These are phyloP conservation scores for Aromia moschata DNA, from an alignment of 2,888 invertebrate genomes.

Conservation along the genomic window DNA sequence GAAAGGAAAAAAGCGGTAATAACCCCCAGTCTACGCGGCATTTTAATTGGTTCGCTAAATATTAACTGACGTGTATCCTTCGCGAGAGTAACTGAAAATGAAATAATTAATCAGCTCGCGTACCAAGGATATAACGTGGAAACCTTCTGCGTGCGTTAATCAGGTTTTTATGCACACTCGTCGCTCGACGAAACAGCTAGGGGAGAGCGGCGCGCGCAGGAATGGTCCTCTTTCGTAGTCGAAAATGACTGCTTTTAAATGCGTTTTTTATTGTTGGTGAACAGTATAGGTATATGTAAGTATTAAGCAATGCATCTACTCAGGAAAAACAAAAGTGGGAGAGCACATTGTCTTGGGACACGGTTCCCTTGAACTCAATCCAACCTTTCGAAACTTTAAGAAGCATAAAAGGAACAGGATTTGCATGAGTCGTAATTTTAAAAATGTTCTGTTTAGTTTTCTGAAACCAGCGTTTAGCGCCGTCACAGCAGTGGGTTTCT, in stretches of 20 bases:
- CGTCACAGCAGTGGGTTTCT: background rate
- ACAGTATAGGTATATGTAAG: no score
- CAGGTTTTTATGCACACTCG: constrained; percentile 17
- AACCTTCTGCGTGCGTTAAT: constrained; percentile 13
- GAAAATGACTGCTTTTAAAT: no score
- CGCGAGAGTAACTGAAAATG: constrained; percentile 10
- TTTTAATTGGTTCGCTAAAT: constrained; percentile 17
- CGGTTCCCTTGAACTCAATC: no score
- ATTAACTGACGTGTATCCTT: constrained; percentile 16
- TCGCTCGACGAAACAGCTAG: constrained; percentile 23
- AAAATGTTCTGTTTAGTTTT: no score
- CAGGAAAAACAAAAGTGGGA: no score
- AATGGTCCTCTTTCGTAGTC: no score
- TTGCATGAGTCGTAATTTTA: no score
- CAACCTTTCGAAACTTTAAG: no score
- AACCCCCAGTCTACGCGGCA: constrained; percentile 1
- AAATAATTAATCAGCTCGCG: constrained; percentile 14
- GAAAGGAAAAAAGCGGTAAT: constrained; percentile 1
- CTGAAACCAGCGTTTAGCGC: constrained; percentile 1
- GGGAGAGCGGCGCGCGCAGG: constrained; percentile 13
- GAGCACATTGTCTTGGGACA: no score
- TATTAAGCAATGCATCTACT: no score
- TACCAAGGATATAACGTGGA: background rate
- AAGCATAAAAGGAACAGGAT: no score
- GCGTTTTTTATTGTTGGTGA: no score